A percentile compares a stretch with the other conserved stretches of the same genome.
phyloP scores from a whole-genome alignment of 2,797 vertebrate genomes.

The Pempheris klunzingeri region DNA sequence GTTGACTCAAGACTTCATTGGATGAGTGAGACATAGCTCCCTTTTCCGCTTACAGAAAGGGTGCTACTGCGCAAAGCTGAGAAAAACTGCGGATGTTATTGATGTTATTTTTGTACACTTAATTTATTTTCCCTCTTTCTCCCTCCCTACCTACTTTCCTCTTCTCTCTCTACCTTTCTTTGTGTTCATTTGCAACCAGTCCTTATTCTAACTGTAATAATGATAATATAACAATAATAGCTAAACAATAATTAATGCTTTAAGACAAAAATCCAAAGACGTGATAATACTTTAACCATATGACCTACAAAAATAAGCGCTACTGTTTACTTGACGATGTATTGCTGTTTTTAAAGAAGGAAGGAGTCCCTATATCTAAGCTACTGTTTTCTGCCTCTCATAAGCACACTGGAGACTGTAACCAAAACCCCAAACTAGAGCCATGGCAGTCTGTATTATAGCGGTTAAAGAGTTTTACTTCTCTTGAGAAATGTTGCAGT shows the following conservation, averaged over 20 bases:
- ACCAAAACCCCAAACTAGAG: conserved; percentile 92
- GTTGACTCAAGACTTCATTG: conserved; percentile 96
- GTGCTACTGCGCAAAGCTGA: conserved; percentile 86
- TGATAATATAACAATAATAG: conserved; percentile 88
- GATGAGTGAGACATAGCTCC: conserved; percentile 94
- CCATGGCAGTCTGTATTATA: conserved; percentile 91
- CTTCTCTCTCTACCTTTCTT: conserved; percentile 72
- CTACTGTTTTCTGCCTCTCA: conserved; percentile 94
- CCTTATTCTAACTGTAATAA: conserved; percentile 88
- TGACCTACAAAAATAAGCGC: conserved; percentile 94
- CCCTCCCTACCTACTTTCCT: conserved; percentile 69
- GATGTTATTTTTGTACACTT: conserved; percentile 93
- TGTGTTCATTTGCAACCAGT: conserved; percentile 82
- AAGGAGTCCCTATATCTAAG: conserved; percentile 92
- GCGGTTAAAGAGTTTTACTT: conserved; percentile 88
- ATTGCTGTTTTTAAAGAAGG: conserved; percentile 96
- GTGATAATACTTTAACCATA: conserved; percentile 96
- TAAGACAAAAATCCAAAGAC: conserved; percentile 99
- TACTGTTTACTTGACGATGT: conserved; percentile 99
- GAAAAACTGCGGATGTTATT: conserved; percentile 84
- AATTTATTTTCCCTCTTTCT: conserved; percentile 83
- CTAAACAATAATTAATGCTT: conserved; percentile 96
- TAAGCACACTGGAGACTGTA: conserved; percentile 94
- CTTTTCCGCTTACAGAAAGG: conserved; percentile 76
- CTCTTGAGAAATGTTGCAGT: conserved; percentile 84